phyloP scores from a whole-genome alignment of 2,113 vertebrate genomes.

The Saccopteryx leptura region DNA sequence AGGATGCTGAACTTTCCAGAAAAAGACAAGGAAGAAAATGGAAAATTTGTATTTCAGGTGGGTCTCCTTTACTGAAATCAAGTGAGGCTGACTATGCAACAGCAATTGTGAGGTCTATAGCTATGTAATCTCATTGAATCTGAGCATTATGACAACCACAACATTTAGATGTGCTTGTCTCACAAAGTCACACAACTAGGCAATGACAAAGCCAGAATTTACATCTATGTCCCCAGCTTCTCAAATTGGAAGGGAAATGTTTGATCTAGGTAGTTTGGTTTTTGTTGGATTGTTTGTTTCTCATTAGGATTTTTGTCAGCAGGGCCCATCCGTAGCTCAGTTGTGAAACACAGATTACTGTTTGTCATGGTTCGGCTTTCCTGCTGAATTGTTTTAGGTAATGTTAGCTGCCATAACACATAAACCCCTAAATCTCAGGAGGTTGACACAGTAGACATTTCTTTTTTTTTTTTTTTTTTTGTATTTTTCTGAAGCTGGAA shows the following conservation, averaged over 20 bases:
- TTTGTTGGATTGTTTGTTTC: constrained; percentile 30
- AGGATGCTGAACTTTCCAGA: background rate
- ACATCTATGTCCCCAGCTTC: background rate
- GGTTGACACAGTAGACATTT: background rate
- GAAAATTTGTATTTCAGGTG: background rate
- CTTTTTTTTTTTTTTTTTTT: too few species aligned
- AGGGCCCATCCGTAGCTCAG: background rate
- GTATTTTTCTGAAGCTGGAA: too few species aligned
- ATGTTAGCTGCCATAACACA: background rate
- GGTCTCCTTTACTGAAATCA: background rate
- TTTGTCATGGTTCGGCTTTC: constrained; percentile 18
- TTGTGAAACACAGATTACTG: background rate
- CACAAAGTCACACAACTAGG: background rate
- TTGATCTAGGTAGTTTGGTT: background rate
- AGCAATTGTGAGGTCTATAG: too few species aligned
- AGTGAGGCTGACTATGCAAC: background rate
- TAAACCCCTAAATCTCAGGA: background rate
- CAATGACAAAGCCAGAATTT: background rate
- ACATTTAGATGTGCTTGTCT: background rate
- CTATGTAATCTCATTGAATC: background rate
- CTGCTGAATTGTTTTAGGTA: background rate
- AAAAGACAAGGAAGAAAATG: constrained; percentile 45
- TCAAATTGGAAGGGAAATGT: constrained; percentile 7
- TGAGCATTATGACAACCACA: background rate
- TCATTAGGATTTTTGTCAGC: constrained; percentile 6